Conservation (phyloP, 2,797 vertebrate genomes). For the Neosilurus hyrtlii region DNA sequence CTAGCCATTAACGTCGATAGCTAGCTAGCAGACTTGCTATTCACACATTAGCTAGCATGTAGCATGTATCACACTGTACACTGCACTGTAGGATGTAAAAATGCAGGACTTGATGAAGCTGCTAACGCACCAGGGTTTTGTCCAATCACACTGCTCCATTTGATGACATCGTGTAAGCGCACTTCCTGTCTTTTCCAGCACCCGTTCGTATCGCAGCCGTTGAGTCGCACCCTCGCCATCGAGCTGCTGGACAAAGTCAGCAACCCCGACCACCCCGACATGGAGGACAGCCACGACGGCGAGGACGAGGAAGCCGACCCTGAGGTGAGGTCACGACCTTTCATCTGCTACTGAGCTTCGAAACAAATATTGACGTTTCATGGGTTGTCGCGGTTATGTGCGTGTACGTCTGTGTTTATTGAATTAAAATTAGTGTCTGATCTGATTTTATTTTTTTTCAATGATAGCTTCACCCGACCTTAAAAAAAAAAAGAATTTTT, state of each 20-base stretch:
- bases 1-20: neutral
- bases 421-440: no score
- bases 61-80: neutral
- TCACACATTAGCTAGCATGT: neutral
- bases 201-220: conserved; percentile 92
- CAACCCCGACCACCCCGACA: conserved; percentile 91
- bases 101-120: neutral
- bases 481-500: no score
- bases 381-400: no score
- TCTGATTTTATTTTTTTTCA: no score
- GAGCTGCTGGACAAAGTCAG: conserved; percentile 94
- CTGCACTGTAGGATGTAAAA: no score
- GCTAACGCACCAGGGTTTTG: neutral
- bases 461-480: no score
- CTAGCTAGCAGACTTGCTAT: neutral
- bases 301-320: conserved; percentile 91
- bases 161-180: neutral
- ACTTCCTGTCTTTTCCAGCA: conserved; percentile 74
- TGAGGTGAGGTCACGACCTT: conserved; percentile 75
- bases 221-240: conserved; percentile 94
- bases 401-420: no score
- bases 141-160: neutral
- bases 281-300: conserved; percentile 76
- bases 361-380: neutral
- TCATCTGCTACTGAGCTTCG: neutral